A percentile compares a stretch with the other conserved stretches of the same genome.
Evolutionary conservation across 2,888 invertebrate species (phyloP).

Genomic region (Dasypolia templi): DNA sequence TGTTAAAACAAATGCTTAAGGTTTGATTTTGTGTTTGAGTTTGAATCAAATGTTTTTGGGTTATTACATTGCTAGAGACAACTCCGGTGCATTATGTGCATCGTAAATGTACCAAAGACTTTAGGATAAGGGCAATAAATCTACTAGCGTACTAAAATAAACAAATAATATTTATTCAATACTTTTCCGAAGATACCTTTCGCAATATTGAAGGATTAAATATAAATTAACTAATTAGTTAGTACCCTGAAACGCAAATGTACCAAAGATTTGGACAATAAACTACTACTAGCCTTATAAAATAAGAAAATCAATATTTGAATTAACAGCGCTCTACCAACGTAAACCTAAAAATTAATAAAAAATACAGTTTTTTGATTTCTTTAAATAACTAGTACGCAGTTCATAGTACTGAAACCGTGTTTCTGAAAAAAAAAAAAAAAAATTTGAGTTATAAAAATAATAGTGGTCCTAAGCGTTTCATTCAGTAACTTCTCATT

Average conservation of each 20-base stretch:
- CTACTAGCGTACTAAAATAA: not conserved
- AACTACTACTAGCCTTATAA: not conserved
- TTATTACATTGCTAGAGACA: not conserved
- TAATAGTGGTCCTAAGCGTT: slow-evolving; percentile 31
- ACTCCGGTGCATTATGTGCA: no score
- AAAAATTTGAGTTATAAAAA: slow-evolving; percentile 42
- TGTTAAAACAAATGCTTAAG: no score
- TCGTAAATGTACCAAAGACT: not conserved
- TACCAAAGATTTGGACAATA: not conserved
- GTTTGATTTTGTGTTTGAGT: no score
- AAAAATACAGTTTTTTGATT: slow-evolving; percentile 9
- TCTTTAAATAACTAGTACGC: slow-evolving; percentile 29
- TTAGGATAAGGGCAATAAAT: not conserved
- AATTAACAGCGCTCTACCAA: not conserved
- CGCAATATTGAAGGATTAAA: not conserved
- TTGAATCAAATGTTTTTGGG: not conserved
- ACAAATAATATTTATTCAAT: not conserved
- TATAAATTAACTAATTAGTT: not conserved
- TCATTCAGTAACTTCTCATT: slow-evolving; percentile 48
- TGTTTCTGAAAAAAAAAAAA: slow-evolving; percentile 44
- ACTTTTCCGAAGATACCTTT: no score
- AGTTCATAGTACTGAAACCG: slow-evolving; percentile 11
- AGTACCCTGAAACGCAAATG: not conserved
- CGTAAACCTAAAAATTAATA: not conserved
- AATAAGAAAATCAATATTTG: not conserved